Evolutionary conservation across 2,888 invertebrate genomes (phyloP), one percentile per base, ranked within the genome.

Genomic region (Salpingus planirostris): DNA sequence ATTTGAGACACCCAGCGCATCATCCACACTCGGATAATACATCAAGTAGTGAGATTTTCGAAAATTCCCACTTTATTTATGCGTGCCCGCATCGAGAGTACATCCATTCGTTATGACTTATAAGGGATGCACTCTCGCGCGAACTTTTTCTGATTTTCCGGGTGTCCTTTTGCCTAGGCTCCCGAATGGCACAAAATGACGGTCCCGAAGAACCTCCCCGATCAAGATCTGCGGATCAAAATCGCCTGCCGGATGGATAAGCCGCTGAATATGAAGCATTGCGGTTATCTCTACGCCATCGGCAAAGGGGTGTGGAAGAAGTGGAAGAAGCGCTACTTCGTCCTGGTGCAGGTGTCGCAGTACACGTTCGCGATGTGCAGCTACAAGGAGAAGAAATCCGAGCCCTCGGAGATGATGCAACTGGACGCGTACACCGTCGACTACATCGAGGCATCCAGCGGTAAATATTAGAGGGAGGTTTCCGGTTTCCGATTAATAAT

Each of bases 301-400:
- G 91, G 98, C 28, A 95, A 96, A 69, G 81, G 81, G 38, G 95
- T 96, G 2, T 99, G 98, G 97, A 93, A 97, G 60, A 98, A 97
- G 63, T 98, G 97, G 96, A 98, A 98, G 70, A 88, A 91, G 56
- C 76, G 98, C 34, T 98, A 97, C 67, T 96, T 89, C 75, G 95
- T 97, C 44, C 71, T 98, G 46, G 97, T 98, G 27, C 97, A 98
- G 76, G 96, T 97, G 24, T 96, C 96, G 40, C 98, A 99, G 70
- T 98, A 99, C 68, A 97, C 97, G 21, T 98, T 99, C 71, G 97
- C 98, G 24, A 89, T 98, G 80, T 99, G 98, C 70, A 96, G 93
- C 54, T 98, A 97, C 66, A 89, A 96, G 66, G 96, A 98, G 67
- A 97, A 96, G 73, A 97, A 97, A 69, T 88, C 92, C 13, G 97